These are phyloP conservation scores for Leptatherina wallacei DNA, from an alignment of 2,797 vertebrate genomes.

Conservation along the genomic window DNA sequence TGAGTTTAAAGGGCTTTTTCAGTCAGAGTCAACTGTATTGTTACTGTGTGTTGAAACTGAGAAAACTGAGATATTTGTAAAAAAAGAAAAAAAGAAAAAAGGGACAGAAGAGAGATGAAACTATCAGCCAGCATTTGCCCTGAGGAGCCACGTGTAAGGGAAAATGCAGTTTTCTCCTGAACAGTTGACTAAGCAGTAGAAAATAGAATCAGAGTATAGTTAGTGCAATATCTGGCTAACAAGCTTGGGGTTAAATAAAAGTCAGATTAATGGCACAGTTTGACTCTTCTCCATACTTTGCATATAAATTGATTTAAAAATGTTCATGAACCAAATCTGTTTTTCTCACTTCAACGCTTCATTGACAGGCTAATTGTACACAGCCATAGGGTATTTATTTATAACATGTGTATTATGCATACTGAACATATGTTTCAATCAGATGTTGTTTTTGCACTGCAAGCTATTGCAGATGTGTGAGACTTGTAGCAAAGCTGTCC, in stretches of 20 bases:
- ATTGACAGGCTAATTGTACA: conserved; percentile 22
- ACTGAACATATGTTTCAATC: conserved; percentile 46
- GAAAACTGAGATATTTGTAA: not conserved
- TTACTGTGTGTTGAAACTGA: not conserved
- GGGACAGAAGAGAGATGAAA: conserved; percentile 6
- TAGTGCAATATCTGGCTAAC: conserved; percentile 7
- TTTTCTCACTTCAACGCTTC: conserved; percentile 6
- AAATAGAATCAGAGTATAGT: not conserved
- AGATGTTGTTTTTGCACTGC: conserved; percentile 42
- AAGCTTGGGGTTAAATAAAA: conserved; percentile 12
- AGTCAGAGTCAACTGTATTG: conserved; percentile 9
- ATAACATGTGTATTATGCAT: conserved; percentile 18
- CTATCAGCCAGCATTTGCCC: not conserved
- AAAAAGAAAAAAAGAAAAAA: not conserved
- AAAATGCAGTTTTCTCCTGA: not conserved
- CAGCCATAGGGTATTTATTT: conserved; percentile 35
- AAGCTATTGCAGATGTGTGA: conserved; percentile 28
- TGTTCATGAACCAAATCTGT: conserved; percentile 8
- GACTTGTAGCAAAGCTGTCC: conserved; percentile 21
- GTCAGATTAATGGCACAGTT: not conserved
- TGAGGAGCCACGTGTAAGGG: not conserved
- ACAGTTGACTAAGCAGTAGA: not conserved
- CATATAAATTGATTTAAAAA: conserved; percentile 15
- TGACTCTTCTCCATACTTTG: conserved; percentile 6
- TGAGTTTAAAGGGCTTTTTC: conserved; percentile 16